These are phyloP conservation scores for Globodera rostochiensis DNA, from an alignment of 1,140 invertebrate species.

Conservation along the genomic window DNA sequence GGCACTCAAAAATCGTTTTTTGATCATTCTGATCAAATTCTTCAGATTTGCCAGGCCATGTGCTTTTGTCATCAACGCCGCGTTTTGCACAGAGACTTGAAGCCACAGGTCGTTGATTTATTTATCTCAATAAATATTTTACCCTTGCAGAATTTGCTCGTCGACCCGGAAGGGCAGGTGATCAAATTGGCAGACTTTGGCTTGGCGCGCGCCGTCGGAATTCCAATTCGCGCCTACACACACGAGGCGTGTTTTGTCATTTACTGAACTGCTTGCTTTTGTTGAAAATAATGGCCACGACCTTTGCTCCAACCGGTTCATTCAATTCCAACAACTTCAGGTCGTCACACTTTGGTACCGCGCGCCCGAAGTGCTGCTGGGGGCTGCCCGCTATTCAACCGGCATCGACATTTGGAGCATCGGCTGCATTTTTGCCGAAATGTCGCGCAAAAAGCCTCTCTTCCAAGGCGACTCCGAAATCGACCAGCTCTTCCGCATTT, in stretches of 20 bases:
- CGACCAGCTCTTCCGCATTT: slow-evolving; percentile 89
- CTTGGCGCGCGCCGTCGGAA: slow-evolving; percentile 88
- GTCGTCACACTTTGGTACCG: slow-evolving; percentile 97
- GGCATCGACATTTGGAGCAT: slow-evolving; percentile 82
- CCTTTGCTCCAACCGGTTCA: not conserved
- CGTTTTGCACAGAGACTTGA: slow-evolving; percentile 92
- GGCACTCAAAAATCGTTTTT: not conserved
- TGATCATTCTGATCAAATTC: not conserved
- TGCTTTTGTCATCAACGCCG: slow-evolving; percentile 91
- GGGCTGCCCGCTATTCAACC: slow-evolving; percentile 83
- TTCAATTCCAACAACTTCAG: slow-evolving; percentile 20
- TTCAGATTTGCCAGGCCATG: slow-evolving; percentile 88
- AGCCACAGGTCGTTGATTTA: slow-evolving; percentile 76
- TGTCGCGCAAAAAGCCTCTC: slow-evolving; percentile 84
- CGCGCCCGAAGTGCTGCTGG: slow-evolving; percentile 93
- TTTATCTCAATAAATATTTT: not conserved
- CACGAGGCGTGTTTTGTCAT: slow-evolving; percentile 74
- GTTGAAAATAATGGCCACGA: not conserved
- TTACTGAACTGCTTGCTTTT: too few relatives aligned
- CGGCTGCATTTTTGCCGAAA: slow-evolving; percentile 93
- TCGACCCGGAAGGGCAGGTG: slow-evolving; percentile 82
- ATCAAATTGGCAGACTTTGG: slow-evolving; percentile 98
- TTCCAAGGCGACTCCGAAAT: slow-evolving; percentile 96
- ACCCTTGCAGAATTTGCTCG: slow-evolving; percentile 76
- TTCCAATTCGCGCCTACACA: slow-evolving; percentile 88